phyloP scores from a whole-genome alignment of 1,140 invertebrate species.

The Drosophila truncata region DNA sequence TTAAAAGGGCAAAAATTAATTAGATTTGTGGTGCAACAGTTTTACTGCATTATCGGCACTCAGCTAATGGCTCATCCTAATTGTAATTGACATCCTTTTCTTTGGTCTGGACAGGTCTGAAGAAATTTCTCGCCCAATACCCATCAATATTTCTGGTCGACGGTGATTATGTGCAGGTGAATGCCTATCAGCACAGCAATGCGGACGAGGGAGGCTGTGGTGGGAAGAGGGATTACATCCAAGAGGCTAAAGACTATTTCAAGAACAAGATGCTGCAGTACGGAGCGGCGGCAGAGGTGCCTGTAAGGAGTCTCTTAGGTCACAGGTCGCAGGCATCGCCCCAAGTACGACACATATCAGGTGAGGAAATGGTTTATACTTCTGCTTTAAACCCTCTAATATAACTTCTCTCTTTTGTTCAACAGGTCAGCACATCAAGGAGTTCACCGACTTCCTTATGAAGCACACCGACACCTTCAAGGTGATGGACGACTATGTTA shows the following conservation, averaged over 20 bases:
- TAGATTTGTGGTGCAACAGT: constrained; percentile 60
- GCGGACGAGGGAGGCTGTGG: constrained; percentile 86
- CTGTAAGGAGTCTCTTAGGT: constrained; percentile 96
- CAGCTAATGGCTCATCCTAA: constrained; percentile 67
- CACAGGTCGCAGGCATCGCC: constrained; percentile 97
- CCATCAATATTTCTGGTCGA: constrained; percentile 96
- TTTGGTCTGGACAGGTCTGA: constrained; percentile 87
- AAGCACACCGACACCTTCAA: constrained; percentile 95
- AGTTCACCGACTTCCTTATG: constrained; percentile 96
- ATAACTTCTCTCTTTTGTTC: too few relatives aligned
- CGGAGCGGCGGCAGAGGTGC: constrained; percentile 95
- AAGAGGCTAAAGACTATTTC: constrained; percentile 98
- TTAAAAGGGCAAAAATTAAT: constrained; percentile 62
- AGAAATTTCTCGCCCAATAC: constrained; percentile 96
- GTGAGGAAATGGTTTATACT: constrained; percentile 56
- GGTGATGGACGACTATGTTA: constrained; percentile 93
- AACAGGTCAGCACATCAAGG: constrained; percentile 94
- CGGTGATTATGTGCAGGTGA: constrained; percentile 96
- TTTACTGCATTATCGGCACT: constrained; percentile 61
- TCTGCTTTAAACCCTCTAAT: background rate
- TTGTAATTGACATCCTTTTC: constrained; percentile 64
- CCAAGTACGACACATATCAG: constrained; percentile 97
- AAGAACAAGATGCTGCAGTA: constrained; percentile 95
- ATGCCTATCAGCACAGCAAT: constrained; percentile 89
- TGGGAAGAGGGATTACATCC: constrained; percentile 93